These are phyloP conservation scores for Siniperca chuatsi DNA, from an alignment of 2,113 vertebrate genomes.

Conservation along the genomic window DNA sequence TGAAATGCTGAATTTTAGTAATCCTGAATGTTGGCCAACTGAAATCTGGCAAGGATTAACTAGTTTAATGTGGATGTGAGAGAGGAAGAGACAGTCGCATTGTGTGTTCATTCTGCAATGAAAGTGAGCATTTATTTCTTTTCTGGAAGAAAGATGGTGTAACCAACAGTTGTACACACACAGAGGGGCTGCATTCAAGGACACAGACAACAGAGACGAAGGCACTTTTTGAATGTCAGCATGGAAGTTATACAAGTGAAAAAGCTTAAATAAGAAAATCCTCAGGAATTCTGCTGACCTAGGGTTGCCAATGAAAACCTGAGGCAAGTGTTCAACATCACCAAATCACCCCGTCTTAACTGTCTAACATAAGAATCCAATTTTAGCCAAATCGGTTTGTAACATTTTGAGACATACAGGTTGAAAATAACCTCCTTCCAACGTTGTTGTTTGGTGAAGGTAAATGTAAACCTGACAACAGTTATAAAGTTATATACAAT, in stretches of 20 bases:
- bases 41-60: conserved; percentile 49
- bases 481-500: no score
- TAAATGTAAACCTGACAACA: no score
- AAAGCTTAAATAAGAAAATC: not conserved
- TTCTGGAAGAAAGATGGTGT: not conserved
- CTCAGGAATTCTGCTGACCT: no score
- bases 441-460: no score
- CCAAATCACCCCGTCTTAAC: not conserved
- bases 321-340: not conserved
- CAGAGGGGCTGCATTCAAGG: not conserved
- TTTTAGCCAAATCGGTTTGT: not conserved
- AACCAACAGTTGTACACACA: not conserved
- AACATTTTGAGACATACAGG: not conserved
- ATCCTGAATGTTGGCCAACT: conserved; percentile 26
- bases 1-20: conserved; percentile 11
- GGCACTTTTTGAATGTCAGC: not conserved
- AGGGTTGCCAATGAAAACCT: not conserved
- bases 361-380: not conserved
- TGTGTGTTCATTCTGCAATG: not conserved
- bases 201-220: not conserved
- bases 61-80: not conserved
- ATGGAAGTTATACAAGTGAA: not conserved
- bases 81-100: not conserved
- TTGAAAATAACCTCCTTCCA: no score
- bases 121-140: conserved; percentile 5